These are phyloP conservation scores for Acanthurus tractus DNA, from an alignment of 2,797 vertebrate species.

Conservation along the genomic window DNA sequence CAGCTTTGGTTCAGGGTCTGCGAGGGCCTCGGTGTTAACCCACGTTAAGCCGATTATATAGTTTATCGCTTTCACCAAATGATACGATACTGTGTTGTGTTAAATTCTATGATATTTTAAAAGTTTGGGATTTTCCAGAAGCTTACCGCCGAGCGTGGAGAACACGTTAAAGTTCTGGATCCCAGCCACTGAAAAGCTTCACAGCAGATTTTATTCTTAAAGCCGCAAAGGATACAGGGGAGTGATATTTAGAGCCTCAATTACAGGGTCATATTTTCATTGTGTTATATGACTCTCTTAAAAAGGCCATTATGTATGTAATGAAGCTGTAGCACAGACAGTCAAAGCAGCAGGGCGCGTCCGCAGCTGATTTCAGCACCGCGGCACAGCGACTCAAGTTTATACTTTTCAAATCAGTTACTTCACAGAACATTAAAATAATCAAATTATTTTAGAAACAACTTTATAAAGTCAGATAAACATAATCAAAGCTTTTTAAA, in stretches of 20 bases:
- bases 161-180: background rate
- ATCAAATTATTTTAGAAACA: background rate
- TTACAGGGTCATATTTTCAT: too few species aligned
- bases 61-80: conserved; percentile 3
- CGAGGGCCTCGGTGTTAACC: conserved; percentile 5
- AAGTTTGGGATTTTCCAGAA: conserved; percentile 1
- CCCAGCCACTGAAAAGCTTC: background rate
- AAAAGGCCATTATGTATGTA: background rate
- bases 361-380: conserved; percentile 66
- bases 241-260: background rate
- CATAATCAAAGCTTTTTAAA: background rate
- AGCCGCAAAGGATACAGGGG: background rate
- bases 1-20: conserved; percentile 7
- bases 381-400: conserved; percentile 57
- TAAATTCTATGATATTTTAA: background rate
- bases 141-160: background rate
- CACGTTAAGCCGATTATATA: background rate
- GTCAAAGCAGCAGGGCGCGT: conserved; percentile 8
- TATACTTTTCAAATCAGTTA: background rate
- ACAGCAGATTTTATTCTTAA: background rate
- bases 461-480: background rate
- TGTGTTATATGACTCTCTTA: background rate
- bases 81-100: background rate
- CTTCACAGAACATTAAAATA: background rate
- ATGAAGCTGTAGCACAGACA: background rate